These are phyloP conservation scores for Peromyscus melanophrys DNA, from an alignment of 2,797 vertebrate genomes.

Conservation along the genomic window DNA sequence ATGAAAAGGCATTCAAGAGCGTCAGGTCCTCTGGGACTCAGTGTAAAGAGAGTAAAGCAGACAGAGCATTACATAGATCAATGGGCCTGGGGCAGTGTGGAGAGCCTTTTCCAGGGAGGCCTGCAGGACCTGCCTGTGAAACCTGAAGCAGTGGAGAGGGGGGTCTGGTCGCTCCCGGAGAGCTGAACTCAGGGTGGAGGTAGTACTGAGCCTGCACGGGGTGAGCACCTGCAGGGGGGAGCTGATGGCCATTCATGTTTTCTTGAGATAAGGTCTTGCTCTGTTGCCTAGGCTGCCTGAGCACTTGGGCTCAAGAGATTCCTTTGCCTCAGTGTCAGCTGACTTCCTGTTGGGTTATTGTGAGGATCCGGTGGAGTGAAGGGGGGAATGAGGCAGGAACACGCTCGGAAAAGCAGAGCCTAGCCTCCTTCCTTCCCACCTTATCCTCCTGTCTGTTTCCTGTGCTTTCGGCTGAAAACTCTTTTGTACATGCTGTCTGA, in stretches of 20 bases:
- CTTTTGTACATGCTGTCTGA: background rate
- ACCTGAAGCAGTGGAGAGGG: background rate
- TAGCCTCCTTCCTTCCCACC: background rate
- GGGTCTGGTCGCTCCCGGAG: background rate
- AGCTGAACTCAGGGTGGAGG: background rate
- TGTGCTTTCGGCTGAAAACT: background rate
- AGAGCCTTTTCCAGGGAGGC: background rate
- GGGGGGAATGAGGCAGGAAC: background rate
- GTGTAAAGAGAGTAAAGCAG: background rate
- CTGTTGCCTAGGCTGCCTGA: background rate
- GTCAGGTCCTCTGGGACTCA: background rate
- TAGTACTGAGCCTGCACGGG: background rate
- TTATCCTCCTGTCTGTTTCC: background rate
- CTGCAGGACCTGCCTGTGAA: background rate
- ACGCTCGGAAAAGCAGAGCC: background rate
- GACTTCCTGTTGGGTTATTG: background rate
- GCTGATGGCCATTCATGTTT: background rate
- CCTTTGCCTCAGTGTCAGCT: background rate
- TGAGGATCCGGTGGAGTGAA: background rate
- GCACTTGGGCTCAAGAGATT: background rate
- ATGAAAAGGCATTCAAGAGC: conserved; percentile 49
- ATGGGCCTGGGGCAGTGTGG: background rate
- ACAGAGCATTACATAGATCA: background rate
- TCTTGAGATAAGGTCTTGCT: background rate
- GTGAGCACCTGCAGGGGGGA: background rate